Evolutionary conservation across 2,797 vertebrate species (phyloP), one percentile per base, ranked within the genome.

Genomic region (Anomalospiza imberbis): DNA sequence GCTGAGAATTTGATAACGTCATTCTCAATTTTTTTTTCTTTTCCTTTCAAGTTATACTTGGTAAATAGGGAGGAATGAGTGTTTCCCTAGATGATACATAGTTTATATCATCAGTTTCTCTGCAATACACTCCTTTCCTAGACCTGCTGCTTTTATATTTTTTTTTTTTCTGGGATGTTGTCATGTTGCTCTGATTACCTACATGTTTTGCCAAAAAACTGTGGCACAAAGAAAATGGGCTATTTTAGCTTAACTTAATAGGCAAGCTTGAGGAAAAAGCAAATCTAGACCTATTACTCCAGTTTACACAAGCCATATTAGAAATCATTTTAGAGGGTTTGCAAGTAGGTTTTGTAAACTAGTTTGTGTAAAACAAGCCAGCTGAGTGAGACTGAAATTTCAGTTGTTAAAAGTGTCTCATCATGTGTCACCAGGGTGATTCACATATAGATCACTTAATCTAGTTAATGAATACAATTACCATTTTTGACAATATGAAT

Each of bases 401-500:
- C 38, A 70, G n/a, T 79, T 88, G 58, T 82, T 89, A 81, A 63
- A 77, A 90, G 72, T 80, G 40, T 91, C 50, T 60, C 62, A 22
- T 84, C 66, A 34, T 73, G 86, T 91, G 60, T 94, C 81, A 94
- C 75, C 62, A 40, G 75, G 53, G 34, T 84, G 89, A 94, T 93
- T 94, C 91, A 97, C 57, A 50, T 62, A 29, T 78, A 74, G 48
- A 74, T 85, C 50, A 86, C 53, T 88, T 71, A 79, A 44, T 58
- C 70, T 73, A 66, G 36, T 55, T 93, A 95, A 95, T 73, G 51
- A 94, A 91, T 42, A 79, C 81, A 94, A 88, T 91, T 93, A 82
- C 29, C 38, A 53, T 93, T 92, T 94, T 86, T 91, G 76, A 94
- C 71, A 92, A 61, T 94, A 92, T 92, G 92, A 95, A 91, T 93